Evolutionary conservation across 2,113 vertebrate species (phyloP).

Genomic region (Zapornia atra): DNA sequence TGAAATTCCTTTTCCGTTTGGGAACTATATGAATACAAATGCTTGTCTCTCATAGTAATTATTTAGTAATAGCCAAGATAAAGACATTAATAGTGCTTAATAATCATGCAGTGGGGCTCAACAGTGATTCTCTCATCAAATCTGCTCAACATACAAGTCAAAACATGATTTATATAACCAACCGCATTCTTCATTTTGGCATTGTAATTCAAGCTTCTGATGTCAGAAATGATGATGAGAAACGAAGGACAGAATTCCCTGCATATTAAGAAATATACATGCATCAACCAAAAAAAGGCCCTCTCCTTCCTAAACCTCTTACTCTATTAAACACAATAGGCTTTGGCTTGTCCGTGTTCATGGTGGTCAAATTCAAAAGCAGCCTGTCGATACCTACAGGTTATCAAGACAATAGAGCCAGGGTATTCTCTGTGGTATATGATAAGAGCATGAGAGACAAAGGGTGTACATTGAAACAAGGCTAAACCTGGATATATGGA

Average conservation of each 20-base stretch:
- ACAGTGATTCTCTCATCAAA: neutral
- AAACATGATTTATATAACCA: slow-evolving; percentile 33
- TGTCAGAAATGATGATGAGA: neutral
- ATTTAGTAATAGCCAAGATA: slow-evolving; percentile 38
- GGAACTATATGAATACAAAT: neutral
- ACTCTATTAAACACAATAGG: neutral
- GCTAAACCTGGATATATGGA: neutral
- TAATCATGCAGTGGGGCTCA: slow-evolving; percentile 1
- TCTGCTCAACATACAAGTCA: slow-evolving; percentile 12
- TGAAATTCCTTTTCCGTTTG: neutral
- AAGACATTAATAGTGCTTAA: slow-evolving; percentile 8
- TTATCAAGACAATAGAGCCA: neutral
- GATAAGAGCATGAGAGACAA: neutral
- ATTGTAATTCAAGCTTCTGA: slow-evolving; percentile 2
- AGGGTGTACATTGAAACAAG: neutral
- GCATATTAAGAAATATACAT: neutral
- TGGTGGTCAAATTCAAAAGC: neutral
- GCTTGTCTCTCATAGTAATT: slow-evolving; percentile 11
- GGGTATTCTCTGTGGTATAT: neutral
- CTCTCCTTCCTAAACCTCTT: neutral
- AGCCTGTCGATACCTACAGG: neutral
- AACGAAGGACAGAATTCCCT: neutral
- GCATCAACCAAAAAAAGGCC: neutral
- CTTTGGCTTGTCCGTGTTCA: neutral
- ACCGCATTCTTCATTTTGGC: slow-evolving; percentile 6